phyloP scores from a whole-genome alignment of 2,113 vertebrate species.

The Halcyon senegalensis region DNA sequence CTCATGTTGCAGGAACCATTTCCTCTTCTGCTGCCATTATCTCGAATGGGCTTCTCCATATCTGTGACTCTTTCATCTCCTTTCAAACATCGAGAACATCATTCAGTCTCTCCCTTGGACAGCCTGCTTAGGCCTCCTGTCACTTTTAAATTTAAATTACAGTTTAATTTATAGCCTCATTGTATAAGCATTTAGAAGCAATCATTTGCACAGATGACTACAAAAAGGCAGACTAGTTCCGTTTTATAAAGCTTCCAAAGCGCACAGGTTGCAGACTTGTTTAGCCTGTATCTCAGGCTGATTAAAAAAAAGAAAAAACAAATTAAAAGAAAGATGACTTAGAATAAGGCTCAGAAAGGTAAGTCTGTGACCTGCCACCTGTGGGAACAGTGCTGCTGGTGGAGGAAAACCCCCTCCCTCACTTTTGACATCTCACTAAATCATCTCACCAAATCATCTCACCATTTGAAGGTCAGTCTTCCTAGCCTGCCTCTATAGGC shows the following conservation, averaged over 20 bases:
- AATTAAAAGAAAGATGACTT: not conserved
- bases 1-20: not conserved
- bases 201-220: conserved; percentile 8
- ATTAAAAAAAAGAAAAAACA: not conserved
- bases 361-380: not conserved
- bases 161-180: conserved; percentile 7
- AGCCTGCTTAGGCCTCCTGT: not conserved
- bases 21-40: conserved; percentile 47
- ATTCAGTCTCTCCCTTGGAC: not conserved
- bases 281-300: not conserved
- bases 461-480: not conserved
- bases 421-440: not conserved
- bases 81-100: conserved; percentile 44
- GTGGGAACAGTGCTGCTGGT: not conserved
- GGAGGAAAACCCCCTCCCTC: not conserved
- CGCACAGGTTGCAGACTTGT: not conserved
- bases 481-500: not conserved
- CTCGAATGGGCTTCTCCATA: not conserved
- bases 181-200: conserved; percentile 22
- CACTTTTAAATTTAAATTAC: conserved; percentile 1
- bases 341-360: not conserved
- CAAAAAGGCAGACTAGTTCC: not conserved
- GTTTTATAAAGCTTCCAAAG: not conserved
- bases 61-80: conserved; percentile 53
- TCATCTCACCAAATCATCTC: not conserved